Percentiles rank a stretch among this genome's conserved stretches.
These are phyloP conservation scores for Crotalus tigris DNA, from an alignment of 2,113 vertebrate genomes.

Conservation along the genomic window DNA sequence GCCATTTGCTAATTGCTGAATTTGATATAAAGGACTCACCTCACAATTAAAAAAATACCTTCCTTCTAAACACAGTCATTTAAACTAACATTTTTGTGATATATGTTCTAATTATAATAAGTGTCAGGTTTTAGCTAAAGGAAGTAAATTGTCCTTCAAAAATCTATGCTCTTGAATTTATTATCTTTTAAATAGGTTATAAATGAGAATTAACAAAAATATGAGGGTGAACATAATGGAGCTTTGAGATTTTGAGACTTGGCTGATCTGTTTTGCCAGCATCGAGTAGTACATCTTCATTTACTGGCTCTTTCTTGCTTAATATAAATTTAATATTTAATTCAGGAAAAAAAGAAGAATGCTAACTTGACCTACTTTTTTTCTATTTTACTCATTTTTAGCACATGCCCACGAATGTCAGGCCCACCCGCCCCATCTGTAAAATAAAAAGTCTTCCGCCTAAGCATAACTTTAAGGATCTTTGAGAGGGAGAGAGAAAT, in stretches of 20 bases:
- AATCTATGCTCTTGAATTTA: not conserved
- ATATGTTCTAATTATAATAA: constrained; percentile 9
- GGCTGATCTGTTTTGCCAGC: not conserved
- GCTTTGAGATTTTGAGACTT: not conserved
- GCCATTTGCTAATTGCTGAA: not conserved
- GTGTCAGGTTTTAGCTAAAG: not conserved
- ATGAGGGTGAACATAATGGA: not conserved
- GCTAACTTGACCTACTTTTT: constrained; percentile 7
- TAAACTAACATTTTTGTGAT: not conserved
- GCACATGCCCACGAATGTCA: not conserved
- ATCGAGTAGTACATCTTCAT: not conserved
- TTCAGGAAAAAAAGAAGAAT: constrained; percentile 6
- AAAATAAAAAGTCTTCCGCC: too few relatives aligned
- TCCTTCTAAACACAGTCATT: not conserved
- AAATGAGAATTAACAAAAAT: not conserved
- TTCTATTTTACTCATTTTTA: not conserved
- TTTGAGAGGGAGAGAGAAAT: too few relatives aligned
- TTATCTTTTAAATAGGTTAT: constrained; percentile 18
- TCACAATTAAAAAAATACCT: not conserved
- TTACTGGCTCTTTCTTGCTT: not conserved
- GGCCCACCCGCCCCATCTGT: too few relatives aligned
- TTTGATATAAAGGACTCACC: too few relatives aligned
- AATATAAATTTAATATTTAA: not conserved
- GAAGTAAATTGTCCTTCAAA: not conserved
- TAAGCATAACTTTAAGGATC: too few relatives aligned